Evolutionary conservation across 64 coral and sea anemone species (phyloP).

Genomic region (Pachyseris speciosa): DNA sequence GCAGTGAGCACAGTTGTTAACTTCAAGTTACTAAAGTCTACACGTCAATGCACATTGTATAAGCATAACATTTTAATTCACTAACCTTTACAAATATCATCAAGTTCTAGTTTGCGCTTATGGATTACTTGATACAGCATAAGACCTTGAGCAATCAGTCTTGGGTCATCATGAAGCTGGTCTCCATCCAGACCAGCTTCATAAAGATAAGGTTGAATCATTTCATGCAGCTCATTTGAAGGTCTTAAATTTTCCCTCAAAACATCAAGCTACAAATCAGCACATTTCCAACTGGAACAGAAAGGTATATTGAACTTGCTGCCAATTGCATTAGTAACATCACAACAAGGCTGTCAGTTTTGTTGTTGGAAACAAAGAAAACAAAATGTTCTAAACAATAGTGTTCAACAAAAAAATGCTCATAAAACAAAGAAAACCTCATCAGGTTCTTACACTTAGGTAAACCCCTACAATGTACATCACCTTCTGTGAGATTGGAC

Average conservation of each 20-base stretch:
- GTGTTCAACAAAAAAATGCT: no score
- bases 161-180: background rate
- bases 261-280: background rate
- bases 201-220: background rate
- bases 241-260: background rate
- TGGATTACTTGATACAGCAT: background rate
- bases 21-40: background rate
- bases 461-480: background rate
- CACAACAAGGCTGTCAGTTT: background rate
- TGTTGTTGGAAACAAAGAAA: no score
- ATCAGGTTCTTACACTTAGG: background rate
- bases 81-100: constrained; percentile 34
- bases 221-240: background rate
- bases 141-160: background rate
- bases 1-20: background rate
- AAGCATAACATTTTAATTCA: background rate
- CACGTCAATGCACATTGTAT: background rate
- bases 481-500: background rate
- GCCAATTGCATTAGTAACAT: background rate
- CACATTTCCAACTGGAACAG: background rate
- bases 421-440: no score
- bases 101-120: constrained; percentile 8
- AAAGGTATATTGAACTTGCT: background rate
- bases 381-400: no score
- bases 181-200: constrained; percentile 23